phyloP scores from a whole-genome alignment of 2,113 vertebrate species.

The Coptodon rendalli region DNA sequence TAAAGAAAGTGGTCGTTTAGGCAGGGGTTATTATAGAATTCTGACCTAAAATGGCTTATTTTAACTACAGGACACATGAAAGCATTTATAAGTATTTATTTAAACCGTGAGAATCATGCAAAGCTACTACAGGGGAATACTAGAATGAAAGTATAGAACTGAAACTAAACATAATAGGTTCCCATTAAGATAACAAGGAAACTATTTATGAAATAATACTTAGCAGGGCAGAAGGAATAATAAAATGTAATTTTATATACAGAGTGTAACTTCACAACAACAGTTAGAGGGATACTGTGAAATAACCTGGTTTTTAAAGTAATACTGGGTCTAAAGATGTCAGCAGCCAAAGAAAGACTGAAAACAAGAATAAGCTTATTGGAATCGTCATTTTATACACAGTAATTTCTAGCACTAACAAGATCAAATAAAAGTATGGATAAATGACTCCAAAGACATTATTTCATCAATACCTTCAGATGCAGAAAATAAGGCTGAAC shows the following conservation, averaged over 20 bases:
- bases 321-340: not conserved
- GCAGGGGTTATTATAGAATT: accelerated
- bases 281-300: not conserved
- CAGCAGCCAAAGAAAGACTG: not conserved
- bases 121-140: not conserved
- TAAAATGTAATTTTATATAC: not conserved
- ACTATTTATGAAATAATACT: not conserved
- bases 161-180: not conserved
- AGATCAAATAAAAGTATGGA: not conserved
- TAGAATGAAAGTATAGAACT: not conserved
- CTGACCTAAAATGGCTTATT: not conserved
- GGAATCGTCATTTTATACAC: not conserved
- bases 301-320: not conserved
- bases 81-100: not conserved
- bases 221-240: not conserved
- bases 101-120: not conserved
- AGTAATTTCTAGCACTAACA: not conserved
- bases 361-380: not conserved
- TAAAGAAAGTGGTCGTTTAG: not conserved
- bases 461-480: not conserved
- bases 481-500: not conserved
- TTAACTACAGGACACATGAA: not conserved
- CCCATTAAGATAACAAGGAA: not conserved
- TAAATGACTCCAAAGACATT: not conserved
- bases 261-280: not conserved